Conservation (phyloP, 2,113 vertebrate genomes). For the Colius striatus region DNA sequence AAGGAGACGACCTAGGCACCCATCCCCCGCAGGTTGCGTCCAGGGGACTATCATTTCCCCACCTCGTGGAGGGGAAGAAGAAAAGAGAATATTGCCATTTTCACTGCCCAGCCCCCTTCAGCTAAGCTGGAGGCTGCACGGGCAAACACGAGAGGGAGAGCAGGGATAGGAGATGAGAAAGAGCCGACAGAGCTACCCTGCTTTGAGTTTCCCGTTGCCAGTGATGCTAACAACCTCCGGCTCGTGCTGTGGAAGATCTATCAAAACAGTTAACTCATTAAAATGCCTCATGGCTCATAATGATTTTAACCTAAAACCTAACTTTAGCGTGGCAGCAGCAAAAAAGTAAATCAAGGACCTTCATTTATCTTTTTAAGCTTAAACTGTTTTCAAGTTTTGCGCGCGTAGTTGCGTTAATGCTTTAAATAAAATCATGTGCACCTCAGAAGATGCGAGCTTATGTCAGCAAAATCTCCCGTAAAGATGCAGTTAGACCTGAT, state of each 20-base stretch:
- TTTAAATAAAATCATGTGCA: accelerated
- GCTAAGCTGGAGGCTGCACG: neutral
- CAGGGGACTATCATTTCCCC: neutral
- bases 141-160: neutral
- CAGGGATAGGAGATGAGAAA: neutral
- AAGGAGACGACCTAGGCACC: neutral
- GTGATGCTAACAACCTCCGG: neutral
- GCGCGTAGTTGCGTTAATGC: neutral
- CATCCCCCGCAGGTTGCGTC: neutral
- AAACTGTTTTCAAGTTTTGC: neutral
- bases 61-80: neutral
- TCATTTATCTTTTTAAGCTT: neutral
- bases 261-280: neutral
- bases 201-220: neutral
- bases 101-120: neutral
- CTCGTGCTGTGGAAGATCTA: neutral
- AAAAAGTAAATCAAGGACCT: neutral
- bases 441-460: neutral
- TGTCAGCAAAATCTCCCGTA: neutral
- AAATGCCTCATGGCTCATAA: neutral
- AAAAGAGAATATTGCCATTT: neutral
- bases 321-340: neutral
- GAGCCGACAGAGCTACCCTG: no score
- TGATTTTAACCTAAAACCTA: neutral
- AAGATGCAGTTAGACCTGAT: neutral